Base-by-base conservation (phyloP, 1,140 invertebrate species). In the Cyrtorhinus lividipennis region DNA sequence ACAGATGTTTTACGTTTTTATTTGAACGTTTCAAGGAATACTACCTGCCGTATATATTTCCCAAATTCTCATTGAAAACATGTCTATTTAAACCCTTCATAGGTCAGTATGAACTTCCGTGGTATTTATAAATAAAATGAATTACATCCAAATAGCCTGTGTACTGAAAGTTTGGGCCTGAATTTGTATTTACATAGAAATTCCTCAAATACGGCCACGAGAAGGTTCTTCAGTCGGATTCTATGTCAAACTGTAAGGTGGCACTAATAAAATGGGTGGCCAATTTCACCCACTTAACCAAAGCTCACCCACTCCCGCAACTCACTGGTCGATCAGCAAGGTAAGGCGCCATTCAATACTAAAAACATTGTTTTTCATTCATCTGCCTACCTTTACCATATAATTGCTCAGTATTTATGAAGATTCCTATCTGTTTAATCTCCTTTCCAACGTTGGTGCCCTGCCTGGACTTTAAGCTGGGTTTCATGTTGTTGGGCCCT, bases 21-120 rank as follows among this genome's bases (percentile, higher is more conserved):
- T 82, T 98, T 72, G 86, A 95, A 72, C 87, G 86, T 68, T 98
- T 97, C 71, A 94, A 94, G 76, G 76, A 83, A 45, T 89, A 88
- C 71, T 98, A 97, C 74, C 77, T 98, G 64, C 86, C 85, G 26
- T 81, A 90, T 69, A 88, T 98, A 68, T 95, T 95, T 75, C 92
- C 92, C 0, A 83, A 88, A 68, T 95, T 95, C 71, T 84, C 88
- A 71, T 77, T 82, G 53, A 83, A 79, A 68, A 91, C 88, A 68
- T 90, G 87, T 24, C 78, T 96, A 24, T 96, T 96, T 72, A 85
- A 86, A 71, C 91, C 91, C 30, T 84, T 83, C 72, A 76, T 95
- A 72, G 89, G 92, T 83, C 68, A 73, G 72, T 71, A 22, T 56
- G 10, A 8, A n/a, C n/a, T n/a, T n/a, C n/a, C n/a, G n/a, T n/a